These are phyloP conservation scores for Semibalanus balanoides DNA, from an alignment of 1,140 invertebrate genomes.

Conservation along the genomic window DNA sequence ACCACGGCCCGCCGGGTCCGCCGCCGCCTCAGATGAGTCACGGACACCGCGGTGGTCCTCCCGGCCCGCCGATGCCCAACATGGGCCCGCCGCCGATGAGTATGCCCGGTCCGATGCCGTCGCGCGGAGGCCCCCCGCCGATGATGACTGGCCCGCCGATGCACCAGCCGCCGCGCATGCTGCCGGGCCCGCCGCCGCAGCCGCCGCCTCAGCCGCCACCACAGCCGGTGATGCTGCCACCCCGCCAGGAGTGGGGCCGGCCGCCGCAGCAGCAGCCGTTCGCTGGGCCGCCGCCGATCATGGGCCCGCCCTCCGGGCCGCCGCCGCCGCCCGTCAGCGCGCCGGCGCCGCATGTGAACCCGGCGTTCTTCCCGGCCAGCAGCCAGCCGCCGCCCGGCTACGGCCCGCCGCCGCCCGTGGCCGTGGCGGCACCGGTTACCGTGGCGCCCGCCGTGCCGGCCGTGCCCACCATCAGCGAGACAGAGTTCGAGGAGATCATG, in stretches of 20 bases:
- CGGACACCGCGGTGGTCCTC: conserved; percentile 11
- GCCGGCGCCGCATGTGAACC: conserved; percentile 88
- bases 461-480: conserved; percentile 61
- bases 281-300: conserved; percentile 6
- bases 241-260: conserved; percentile 42
- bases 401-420: conserved; percentile 33
- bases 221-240: background rate
- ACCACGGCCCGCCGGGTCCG: conserved; percentile 19
- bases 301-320: conserved; percentile 13
- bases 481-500: conserved; percentile 98
- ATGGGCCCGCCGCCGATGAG: background rate
- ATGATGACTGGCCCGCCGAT: conserved; percentile 10
- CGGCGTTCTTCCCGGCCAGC: conserved; percentile 76
- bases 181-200: conserved; percentile 3
- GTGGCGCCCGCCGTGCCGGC: conserved; percentile 63
- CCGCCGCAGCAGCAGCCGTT: conserved; percentile 9
- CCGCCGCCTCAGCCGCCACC: background rate
- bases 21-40: conserved; percentile 19
- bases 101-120: background rate
- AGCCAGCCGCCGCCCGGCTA: conserved; percentile 42
- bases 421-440: conserved; percentile 37
- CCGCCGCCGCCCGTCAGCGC: conserved; percentile 40
- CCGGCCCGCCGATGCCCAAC: background rate
- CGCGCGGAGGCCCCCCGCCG: conserved; percentile 27
- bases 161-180: conserved; percentile 3